A percentile compares a stretch with the other conserved stretches of the same genome.
phyloP scores from a whole-genome alignment of 2,888 invertebrate genomes.

The Chorisops tibialis region DNA sequence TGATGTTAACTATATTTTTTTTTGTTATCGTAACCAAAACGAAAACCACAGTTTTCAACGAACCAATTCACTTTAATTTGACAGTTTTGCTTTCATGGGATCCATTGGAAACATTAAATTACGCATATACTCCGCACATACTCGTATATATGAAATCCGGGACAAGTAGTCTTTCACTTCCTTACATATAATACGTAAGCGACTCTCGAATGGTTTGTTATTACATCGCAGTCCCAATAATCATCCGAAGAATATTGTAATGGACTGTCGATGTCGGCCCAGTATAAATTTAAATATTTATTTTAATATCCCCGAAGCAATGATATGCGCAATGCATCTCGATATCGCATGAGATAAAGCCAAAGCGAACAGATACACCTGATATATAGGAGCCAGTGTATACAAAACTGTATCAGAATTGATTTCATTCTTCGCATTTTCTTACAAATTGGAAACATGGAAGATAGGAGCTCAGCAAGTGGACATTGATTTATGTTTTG shows the following conservation, averaged over 20 bases:
- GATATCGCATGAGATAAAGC: no score
- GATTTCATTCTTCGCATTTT: slow-evolving; percentile 25
- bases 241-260: neutral
- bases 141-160: neutral
- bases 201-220: neutral
- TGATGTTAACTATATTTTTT: neutral
- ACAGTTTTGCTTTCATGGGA: slow-evolving; percentile 22
- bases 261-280: neutral
- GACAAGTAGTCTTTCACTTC: slow-evolving; percentile 14
- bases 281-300: slow-evolving; percentile 12
- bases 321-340: neutral
- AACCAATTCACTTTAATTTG: slow-evolving; percentile 21
- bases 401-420: slow-evolving; percentile 17
- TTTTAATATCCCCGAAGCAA: slow-evolving; percentile 1
- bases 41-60: neutral
- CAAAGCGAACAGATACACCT: no score
- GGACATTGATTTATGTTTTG: slow-evolving; percentile 25
- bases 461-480: slow-evolving; percentile 1
- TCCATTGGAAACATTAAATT: slow-evolving; percentile 13
- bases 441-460: slow-evolving; percentile 25
- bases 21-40: neutral
- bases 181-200: neutral
- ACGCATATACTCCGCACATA: slow-evolving; percentile 17
- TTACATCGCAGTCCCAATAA: neutral
- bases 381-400: neutral